These are phyloP conservation scores for Acronicta leporina DNA, from an alignment of 2,888 invertebrate genomes.

Conservation along the genomic window DNA sequence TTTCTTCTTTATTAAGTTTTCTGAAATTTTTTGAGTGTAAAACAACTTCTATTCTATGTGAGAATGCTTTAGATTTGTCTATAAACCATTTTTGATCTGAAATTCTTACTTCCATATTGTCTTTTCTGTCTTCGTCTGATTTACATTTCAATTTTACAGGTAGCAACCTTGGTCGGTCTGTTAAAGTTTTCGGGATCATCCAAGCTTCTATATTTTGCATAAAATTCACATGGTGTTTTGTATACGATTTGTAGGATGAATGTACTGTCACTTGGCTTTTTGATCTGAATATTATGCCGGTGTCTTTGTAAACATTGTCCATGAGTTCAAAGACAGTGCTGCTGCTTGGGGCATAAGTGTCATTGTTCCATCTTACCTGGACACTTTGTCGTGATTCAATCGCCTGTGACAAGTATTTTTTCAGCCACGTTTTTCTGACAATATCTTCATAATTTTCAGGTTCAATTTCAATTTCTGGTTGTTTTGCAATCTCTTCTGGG, in stretches of 20 bases:
- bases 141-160: conserved; percentile 40
- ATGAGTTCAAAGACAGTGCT: conserved; percentile 76
- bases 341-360: conserved; percentile 73
- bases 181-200: conserved; percentile 76
- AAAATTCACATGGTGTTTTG: conserved; percentile 67
- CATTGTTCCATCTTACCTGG: conserved; percentile 78
- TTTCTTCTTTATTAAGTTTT: conserved; percentile 55
- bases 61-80: conserved; percentile 72
- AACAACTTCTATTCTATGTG: conserved; percentile 74
- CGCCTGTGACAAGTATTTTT: conserved; percentile 65
- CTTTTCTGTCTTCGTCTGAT: conserved; percentile 41
- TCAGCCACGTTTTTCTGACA: conserved; percentile 70
- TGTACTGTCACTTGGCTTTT: conserved; percentile 70
- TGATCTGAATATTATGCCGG: conserved; percentile 66
- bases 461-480: conserved; percentile 9
- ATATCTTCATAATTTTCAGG: conserved; percentile 62
- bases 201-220: conserved; percentile 77
- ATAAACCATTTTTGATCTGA: conserved; percentile 74
- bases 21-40: conserved; percentile 69
- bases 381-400: conserved; percentile 74
- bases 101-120: conserved; percentile 63
- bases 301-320: conserved; percentile 73
- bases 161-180: conserved; percentile 50
- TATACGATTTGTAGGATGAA: conserved; percentile 58
- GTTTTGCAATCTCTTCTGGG: conserved; percentile 28